Evolutionary conservation across 2,888 invertebrate species (phyloP).

Genomic region (Sinopyrophorus schimmeli): DNA sequence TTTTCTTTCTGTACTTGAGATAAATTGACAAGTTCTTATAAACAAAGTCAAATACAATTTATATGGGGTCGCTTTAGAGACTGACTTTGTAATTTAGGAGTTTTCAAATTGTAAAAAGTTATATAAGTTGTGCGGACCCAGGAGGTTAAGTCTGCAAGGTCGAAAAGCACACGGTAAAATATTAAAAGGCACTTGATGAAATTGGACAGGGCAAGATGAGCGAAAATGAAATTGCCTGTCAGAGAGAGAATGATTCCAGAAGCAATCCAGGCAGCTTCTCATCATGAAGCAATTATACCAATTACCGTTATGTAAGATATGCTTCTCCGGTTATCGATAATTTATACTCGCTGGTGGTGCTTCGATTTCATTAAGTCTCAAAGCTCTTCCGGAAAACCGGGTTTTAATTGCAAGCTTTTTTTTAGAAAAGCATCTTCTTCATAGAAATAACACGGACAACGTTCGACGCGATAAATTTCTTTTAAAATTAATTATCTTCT

Average conservation of each 20-base stretch:
- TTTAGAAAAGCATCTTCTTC: constrained; percentile 1
- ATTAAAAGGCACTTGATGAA: constrained; percentile 45
- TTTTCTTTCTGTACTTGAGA: too few species aligned
- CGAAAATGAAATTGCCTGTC: constrained; percentile 45
- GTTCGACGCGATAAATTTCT: constrained; percentile 23
- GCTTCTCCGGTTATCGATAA: constrained; percentile 39
- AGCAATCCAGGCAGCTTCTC: constrained; percentile 41
- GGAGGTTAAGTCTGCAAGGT: constrained; percentile 39
- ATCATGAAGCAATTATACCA: constrained; percentile 45
- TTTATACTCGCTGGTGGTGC: constrained; percentile 33
- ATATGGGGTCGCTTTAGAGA: constrained; percentile 2
- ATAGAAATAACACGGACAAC: constrained; percentile 23
- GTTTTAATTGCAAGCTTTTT: constrained; percentile 1
- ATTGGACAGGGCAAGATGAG: constrained; percentile 39
- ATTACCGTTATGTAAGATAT: constrained; percentile 43
- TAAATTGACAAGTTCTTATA: too few species aligned
- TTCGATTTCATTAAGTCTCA: constrained; percentile 29
- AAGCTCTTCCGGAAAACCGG: constrained; percentile 15
- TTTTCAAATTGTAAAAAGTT: constrained; percentile 38
- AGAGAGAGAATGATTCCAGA: constrained; percentile 40
- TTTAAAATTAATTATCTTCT: constrained; percentile 36
- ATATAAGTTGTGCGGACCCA: constrained; percentile 37
- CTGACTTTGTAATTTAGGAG: constrained; percentile 28
- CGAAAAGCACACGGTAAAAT: constrained; percentile 39
- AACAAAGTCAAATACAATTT: constrained; percentile 8